Percentiles rank a stretch among this genome's conserved stretches.
These are phyloP conservation scores for Thomomys bottae DNA, from an alignment of 2,113 vertebrate genomes.

Conservation along the genomic window DNA sequence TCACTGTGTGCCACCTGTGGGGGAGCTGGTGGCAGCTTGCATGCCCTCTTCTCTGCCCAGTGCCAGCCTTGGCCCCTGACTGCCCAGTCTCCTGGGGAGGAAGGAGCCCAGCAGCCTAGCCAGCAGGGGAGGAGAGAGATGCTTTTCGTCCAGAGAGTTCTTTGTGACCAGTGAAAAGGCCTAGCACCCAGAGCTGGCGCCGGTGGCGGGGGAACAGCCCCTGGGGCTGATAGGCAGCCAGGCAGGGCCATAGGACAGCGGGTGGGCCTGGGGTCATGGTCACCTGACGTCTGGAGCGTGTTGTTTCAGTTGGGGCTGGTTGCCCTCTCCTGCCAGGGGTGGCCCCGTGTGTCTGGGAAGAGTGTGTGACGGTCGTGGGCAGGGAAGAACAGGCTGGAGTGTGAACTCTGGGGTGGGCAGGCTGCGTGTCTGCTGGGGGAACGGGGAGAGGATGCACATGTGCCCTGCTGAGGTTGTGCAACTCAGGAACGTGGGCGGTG, in stretches of 20 bases:
- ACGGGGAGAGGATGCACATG: accelerated
- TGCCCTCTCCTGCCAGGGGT: accelerated
- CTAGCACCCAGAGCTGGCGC: neutral
- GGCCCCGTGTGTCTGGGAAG: neutral
- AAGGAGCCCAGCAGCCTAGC: neutral
- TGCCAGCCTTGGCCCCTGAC: neutral
- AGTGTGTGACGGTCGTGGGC: neutral
- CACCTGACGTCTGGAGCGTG: accelerated
- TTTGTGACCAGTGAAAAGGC: neutral
- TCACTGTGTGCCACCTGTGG: neutral
- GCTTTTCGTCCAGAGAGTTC: constrained; percentile 43
- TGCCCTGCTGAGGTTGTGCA: neutral
- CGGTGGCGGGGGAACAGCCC: neutral
- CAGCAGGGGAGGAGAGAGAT: constrained; percentile 49
- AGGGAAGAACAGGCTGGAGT: neutral
- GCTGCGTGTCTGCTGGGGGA: neutral
- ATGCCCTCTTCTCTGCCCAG: neutral
- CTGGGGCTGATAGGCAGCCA: neutral
- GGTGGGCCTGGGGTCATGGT: neutral
- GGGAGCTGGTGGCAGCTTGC: neutral
- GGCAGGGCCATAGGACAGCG: neutral
- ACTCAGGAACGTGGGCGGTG: neutral
- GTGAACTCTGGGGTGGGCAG: neutral
- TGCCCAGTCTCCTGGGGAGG: neutral
- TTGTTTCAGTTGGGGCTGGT: accelerated